Conservation (phyloP, 2,797 vertebrate genomes). For the Sebastes aleutianus region DNA sequence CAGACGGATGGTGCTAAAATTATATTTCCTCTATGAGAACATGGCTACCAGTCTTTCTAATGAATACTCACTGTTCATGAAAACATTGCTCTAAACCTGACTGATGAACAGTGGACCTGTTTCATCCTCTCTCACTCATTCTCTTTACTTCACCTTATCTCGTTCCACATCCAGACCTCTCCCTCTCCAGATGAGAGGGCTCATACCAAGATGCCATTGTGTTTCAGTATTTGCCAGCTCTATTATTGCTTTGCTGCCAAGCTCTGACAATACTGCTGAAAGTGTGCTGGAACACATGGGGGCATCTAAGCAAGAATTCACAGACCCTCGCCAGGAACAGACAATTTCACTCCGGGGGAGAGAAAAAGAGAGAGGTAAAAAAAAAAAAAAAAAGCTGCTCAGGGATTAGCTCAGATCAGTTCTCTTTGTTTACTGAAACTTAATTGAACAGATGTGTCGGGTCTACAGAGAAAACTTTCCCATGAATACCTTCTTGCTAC, state of each 20-base stretch:
- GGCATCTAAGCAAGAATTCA: conserved; percentile 39
- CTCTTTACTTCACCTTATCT: background rate
- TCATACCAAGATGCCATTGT: conserved; percentile 23
- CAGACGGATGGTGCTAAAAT: conserved; percentile 22
- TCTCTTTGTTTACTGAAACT: conserved; percentile 13
- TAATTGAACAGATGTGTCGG: conserved; percentile 17
- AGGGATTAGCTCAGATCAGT: conserved; percentile 17
- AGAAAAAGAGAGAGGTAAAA: background rate
- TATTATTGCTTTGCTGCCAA: conserved; percentile 25
- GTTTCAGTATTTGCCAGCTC: conserved; percentile 15
- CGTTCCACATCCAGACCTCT: background rate
- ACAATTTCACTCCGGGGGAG: conserved; percentile 4
- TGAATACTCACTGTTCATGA: conserved; percentile 38
- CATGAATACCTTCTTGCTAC: conserved; percentile 19
- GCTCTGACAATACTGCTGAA: conserved; percentile 30
- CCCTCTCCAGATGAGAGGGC: conserved; percentile 1
- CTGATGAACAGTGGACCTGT: background rate
- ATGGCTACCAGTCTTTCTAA: background rate
- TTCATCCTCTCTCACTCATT: background rate
- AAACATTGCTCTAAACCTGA: conserved; percentile 1
- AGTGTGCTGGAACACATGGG: conserved; percentile 31
- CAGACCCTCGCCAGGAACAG: background rate
- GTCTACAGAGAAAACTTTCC: conserved; percentile 8
- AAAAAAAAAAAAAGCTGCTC: background rate
- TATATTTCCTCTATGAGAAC: conserved; percentile 28